Percentiles rank a stretch among this genome's conserved stretches.
phyloP scores from a whole-genome alignment of 2,888 invertebrate genomes.

The Parthenolecanium corni region DNA sequence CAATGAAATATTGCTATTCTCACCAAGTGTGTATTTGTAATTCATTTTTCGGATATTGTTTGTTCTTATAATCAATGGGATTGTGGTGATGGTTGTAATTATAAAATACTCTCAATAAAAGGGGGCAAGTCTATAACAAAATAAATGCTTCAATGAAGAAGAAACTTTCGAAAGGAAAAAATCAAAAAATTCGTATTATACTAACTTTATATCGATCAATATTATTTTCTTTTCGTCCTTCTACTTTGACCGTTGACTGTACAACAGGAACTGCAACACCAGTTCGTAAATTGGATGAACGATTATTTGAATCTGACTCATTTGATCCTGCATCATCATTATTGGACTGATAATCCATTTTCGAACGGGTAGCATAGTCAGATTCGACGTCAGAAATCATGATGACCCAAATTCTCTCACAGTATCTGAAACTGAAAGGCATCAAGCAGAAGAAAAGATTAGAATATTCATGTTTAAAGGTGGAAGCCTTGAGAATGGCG shows the following conservation, averaged over 20 bases:
- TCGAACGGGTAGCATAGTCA: too few relatives aligned
- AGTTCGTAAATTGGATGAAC: neutral
- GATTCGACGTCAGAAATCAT: too few relatives aligned
- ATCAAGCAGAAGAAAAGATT: too few relatives aligned
- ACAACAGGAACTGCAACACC: neutral
- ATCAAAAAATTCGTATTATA: neutral
- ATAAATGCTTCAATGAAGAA: neutral
- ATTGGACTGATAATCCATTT: too few relatives aligned
- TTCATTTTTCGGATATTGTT: slow-evolving; percentile 18
- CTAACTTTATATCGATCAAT: slow-evolving; percentile 16
- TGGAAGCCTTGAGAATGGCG: too few relatives aligned
- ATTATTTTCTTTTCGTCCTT: slow-evolving; percentile 15
- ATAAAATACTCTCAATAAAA: slow-evolving; percentile 4
- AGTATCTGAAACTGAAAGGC: too few relatives aligned
- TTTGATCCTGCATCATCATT: neutral
- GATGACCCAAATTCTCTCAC: too few relatives aligned
- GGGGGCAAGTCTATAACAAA: slow-evolving; percentile 2
- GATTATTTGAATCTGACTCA: neutral
- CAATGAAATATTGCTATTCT: neutral
- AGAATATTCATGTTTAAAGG: too few relatives aligned
- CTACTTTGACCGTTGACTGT: slow-evolving; percentile 22
- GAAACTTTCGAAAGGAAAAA: neutral
- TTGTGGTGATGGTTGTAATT: slow-evolving; percentile 15
- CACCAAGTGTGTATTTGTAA: slow-evolving; percentile 19
- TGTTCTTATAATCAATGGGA: slow-evolving; percentile 18